Conservation (phyloP, 2,113 vertebrate genomes). For the Protobothrops mucrosquamatus region DNA sequence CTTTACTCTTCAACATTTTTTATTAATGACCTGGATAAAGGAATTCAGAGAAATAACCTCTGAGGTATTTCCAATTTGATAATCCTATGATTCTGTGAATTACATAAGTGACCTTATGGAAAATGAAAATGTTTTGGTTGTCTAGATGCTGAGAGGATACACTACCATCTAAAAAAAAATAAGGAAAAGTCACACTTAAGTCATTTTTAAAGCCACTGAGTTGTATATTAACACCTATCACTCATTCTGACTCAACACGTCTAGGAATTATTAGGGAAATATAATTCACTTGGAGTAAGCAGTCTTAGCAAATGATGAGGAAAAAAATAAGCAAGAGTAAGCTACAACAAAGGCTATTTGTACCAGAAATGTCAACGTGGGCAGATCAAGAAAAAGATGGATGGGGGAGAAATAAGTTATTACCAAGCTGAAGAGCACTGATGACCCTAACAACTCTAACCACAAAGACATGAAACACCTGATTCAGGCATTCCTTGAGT, state of each 20-base stretch:
- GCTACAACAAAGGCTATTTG: background rate
- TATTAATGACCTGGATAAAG: background rate
- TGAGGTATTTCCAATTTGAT: background rate
- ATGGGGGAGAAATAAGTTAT: background rate
- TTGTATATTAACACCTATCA: background rate
- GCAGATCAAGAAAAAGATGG: background rate
- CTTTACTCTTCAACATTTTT: background rate
- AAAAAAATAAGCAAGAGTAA: background rate
- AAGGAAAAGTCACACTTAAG: background rate
- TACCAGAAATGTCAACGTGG: background rate
- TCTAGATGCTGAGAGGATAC: background rate
- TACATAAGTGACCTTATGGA: rapidly evolving
- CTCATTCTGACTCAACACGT: background rate
- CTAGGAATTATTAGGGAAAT: background rate
- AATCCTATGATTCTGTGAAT: background rate
- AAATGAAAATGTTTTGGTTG: background rate
- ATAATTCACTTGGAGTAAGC: conserved; percentile 15
- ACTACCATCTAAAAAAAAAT: background rate
- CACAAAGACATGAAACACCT: background rate
- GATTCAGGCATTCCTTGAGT: background rate
- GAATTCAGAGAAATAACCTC: background rate
- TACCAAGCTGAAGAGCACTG: background rate
- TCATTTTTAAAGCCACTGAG: conserved; percentile 1
- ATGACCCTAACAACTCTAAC: background rate
- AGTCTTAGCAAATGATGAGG: background rate